phyloP scores from a whole-genome alignment of 2,888 invertebrate genomes.

The Chromoteleia sp. region DNA sequence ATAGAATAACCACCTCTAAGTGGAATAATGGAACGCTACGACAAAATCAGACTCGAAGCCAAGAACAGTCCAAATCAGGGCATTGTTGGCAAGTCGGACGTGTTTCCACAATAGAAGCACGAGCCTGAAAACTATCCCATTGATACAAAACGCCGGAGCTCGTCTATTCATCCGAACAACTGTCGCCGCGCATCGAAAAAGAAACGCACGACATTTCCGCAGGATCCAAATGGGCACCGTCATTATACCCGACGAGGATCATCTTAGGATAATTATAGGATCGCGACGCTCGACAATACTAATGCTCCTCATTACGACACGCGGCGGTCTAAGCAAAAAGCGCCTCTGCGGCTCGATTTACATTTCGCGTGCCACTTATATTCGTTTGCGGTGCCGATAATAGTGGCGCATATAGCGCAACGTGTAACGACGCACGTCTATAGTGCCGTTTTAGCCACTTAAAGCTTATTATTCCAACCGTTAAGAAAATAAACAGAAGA shows the following conservation, averaged over 20 bases:
- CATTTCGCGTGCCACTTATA: constrained; percentile 65
- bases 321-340: constrained; percentile 47
- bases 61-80: constrained; percentile 44
- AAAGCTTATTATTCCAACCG: constrained; percentile 81
- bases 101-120: constrained; percentile 67
- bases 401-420: constrained; percentile 40
- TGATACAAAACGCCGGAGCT: constrained; percentile 53
- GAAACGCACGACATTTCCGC: constrained; percentile 47
- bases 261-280: constrained; percentile 63
- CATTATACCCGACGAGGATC: constrained; percentile 46
- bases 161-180: constrained; percentile 70
- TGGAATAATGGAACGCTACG: constrained; percentile 47
- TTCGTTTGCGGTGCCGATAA: constrained; percentile 67
- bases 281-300: constrained; percentile 59
- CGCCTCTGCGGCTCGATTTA: constrained; percentile 47
- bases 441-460: constrained; percentile 61
- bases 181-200: constrained; percentile 70
- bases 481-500: constrained; percentile 81
- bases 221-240: constrained; percentile 50
- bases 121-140: constrained; percentile 59
- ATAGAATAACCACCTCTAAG: constrained; percentile 39
- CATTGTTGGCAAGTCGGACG: constrained; percentile 62
- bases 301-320: constrained; percentile 69
- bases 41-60: constrained; percentile 31
- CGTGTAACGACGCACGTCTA: constrained; percentile 57